Evolutionary conservation across 35 echinoderm and acorn worm genomes (phyloP).

Genomic region (Hemicentrotus pulcherrimus): DNA sequence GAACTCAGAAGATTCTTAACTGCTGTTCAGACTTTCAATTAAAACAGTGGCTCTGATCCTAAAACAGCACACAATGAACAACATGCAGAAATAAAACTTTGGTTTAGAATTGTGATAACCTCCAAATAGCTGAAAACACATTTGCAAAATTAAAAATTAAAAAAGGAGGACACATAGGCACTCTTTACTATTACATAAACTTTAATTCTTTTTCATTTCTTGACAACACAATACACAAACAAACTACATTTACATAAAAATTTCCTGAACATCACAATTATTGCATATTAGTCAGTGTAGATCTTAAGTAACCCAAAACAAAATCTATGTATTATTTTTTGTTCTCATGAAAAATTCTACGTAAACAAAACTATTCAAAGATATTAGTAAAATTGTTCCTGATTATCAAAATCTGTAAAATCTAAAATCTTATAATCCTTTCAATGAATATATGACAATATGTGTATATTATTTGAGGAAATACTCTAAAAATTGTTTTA

Average conservation of each 20-base stretch:
- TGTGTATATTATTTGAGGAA: background rate
- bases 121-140: too few relatives aligned
- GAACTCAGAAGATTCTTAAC: too few relatives aligned
- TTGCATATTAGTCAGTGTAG: background rate
- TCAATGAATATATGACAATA: background rate
- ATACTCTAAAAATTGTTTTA: background rate
- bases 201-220: constrained; percentile 5
- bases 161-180: too few relatives aligned
- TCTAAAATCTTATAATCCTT: background rate
- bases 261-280: background rate
- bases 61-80: too few relatives aligned
- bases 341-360: background rate
- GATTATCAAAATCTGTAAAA: background rate
- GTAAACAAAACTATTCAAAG: background rate
- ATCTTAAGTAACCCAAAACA: background rate
- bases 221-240: background rate
- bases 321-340: background rate
- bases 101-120: too few relatives aligned
- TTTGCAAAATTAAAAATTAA: too few relatives aligned
- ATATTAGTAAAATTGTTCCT: background rate
- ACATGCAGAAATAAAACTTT: too few relatives aligned
- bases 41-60: too few relatives aligned
- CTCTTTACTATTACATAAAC: background rate
- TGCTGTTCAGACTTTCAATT: too few relatives aligned
- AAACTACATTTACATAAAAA: background rate